phyloP scores from a whole-genome alignment of 2,797 vertebrate species.

The Sebastes dallii region DNA sequence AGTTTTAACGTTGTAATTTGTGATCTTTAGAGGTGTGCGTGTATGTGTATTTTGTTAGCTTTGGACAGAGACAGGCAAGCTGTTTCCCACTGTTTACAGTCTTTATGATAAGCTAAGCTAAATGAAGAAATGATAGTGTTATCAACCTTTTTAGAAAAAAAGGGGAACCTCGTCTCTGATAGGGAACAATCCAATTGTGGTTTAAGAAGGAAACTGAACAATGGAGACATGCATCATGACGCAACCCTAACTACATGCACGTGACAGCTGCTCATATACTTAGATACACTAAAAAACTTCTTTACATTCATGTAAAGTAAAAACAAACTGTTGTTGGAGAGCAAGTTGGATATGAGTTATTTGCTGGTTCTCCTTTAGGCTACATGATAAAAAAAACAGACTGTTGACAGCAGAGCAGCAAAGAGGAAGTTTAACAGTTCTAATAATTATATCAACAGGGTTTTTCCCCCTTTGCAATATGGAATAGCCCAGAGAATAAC shows the following conservation, averaged over 20 bases:
- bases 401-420: neutral
- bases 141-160: neutral
- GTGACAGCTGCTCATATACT: neutral
- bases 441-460: neutral
- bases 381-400: neutral
- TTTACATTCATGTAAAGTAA: neutral
- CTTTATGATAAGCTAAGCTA: neutral
- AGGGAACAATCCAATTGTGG: constrained; percentile 19
- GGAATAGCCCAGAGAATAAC: neutral
- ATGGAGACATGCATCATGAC: neutral
- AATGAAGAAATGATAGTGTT: neutral
- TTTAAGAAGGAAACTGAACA: constrained; percentile 1
- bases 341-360: neutral
- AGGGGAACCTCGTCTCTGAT: constrained; percentile 21
- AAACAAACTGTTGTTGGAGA: neutral
- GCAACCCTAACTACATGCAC: neutral
- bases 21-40: neutral
- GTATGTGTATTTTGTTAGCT: neutral
- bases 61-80: neutral
- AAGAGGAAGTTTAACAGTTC: constrained; percentile 8
- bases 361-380: neutral
- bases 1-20: neutral
- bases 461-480: neutral
- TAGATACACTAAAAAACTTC: neutral
- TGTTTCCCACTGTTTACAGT: neutral